A percentile compares a stretch with the other conserved stretches of the same genome.
These are phyloP conservation scores for Agonopterix subpropinquella DNA, from an alignment of 2,888 invertebrate species.

Conservation along the genomic window DNA sequence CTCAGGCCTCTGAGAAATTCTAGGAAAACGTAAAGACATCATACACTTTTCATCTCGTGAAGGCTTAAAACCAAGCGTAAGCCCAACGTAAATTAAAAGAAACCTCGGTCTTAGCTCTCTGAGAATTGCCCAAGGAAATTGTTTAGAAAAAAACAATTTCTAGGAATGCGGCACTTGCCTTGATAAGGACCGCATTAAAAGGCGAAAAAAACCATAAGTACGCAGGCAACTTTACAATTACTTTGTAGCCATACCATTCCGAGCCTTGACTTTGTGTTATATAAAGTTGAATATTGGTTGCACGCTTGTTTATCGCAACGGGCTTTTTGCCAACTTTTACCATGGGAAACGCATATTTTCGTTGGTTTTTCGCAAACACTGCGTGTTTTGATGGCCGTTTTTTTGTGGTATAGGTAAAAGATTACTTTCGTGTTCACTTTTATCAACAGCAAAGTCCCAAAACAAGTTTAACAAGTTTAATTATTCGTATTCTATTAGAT, in stretches of 20 bases:
- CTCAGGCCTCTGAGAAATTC: too few species aligned
- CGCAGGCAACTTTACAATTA: conserved; percentile 13
- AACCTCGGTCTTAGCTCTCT: not conserved
- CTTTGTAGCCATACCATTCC: not conserved
- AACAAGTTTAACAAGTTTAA: too few species aligned
- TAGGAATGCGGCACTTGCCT: conserved; percentile 19
- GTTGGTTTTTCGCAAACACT: conserved; percentile 40
- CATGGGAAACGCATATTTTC: conserved; percentile 47
- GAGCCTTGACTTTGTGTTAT: not conserved
- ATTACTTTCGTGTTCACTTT: too few species aligned
- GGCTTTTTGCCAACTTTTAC: conserved; percentile 42
- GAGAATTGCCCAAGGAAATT: conserved; percentile 1
- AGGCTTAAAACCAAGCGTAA: not conserved
- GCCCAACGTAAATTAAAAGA: not conserved
- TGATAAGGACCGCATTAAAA: conserved; percentile 27
- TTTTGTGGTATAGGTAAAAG: not conserved
- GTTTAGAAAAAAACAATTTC: conserved; percentile 15
- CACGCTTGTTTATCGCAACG: conserved; percentile 12
- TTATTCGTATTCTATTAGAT: too few species aligned
- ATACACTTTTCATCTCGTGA: too few species aligned
- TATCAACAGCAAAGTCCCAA: too few species aligned
- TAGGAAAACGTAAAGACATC: too few species aligned
- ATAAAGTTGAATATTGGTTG: conserved; percentile 10
- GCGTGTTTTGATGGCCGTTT: conserved; percentile 36
- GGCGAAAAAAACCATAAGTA: conserved; percentile 20